Evolutionary conservation across 2,797 vertebrate genomes (phyloP).

Genomic region (Salarias fasciatus): DNA sequence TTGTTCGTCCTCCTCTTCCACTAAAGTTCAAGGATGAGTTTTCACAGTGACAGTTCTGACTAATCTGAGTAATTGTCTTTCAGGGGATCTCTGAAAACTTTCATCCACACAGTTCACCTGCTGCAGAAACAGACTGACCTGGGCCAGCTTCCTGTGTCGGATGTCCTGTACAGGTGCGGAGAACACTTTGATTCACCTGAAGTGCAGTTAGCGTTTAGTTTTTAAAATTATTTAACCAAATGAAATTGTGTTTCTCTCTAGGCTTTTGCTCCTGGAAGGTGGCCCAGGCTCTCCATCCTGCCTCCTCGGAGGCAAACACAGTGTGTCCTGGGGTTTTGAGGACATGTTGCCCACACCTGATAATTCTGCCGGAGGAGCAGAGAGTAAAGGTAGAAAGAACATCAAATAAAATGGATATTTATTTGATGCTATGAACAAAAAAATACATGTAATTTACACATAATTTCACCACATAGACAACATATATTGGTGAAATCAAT

Average conservation of each 20-base stretch:
- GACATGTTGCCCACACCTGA: constrained; percentile 98
- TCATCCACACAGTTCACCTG: constrained; percentile 98
- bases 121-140: constrained; percentile 97
- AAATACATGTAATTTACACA: no score
- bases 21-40: constrained; percentile 22
- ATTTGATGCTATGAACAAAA: no score
- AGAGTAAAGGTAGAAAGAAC: constrained; percentile 89
- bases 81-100: constrained; percentile 98
- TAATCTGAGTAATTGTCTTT: constrained; percentile 46
- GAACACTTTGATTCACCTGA: not conserved
- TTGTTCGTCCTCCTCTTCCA: constrained; percentile 22
- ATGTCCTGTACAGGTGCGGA: constrained; percentile 95
- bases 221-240: constrained; percentile 9
- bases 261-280: constrained; percentile 95
- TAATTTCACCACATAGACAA: constrained; percentile 4
- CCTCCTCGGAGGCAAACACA: constrained; percentile 96
- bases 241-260: constrained; percentile 56
- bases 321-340: constrained; percentile 99
- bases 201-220: not conserved
- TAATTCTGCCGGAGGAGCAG: constrained; percentile 88
- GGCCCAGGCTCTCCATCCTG: constrained; percentile 97
- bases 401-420: no score
- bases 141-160: constrained; percentile 94
- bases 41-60: constrained; percentile 43
- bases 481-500: constrained; percentile 1